Evolutionary conservation across 1,140 invertebrate genomes (phyloP), one percentile per base, ranked within the genome.

Genomic region (Pomacea maculata): DNA sequence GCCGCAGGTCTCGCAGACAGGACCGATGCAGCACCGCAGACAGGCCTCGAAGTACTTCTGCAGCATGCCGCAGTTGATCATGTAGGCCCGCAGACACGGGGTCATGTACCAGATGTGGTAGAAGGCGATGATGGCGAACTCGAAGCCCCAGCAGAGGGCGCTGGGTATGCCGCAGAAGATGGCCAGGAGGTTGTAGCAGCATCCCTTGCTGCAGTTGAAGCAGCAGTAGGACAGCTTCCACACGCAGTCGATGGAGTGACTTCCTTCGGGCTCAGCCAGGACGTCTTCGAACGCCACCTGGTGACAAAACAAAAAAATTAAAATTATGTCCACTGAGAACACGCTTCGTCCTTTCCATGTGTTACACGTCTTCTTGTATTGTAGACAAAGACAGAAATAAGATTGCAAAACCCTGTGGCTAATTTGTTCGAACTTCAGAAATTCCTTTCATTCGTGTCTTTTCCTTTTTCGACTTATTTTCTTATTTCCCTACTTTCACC

Each of bases 101-200:
- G 89, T 87, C 19, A 88, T 64, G 52, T 85, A 61, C 92, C 92
- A 92, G 52, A 92, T 84, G 82, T 90, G 86, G n/a, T 82, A 57
- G 90, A 95, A 95, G 4, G 95, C 94, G 9, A 95, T 90, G 84
- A 94, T 95, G 25, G 95, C 95, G 86, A 95, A 96, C 21, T 93
- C 93, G 77, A 94, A 94, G 3, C 95, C 95, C 64, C 95, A 92
- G 82, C 93, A 92, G 78, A 95, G 92, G 1, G 95, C 95, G 67
- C 94, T 91, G 34, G 95, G 90, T 4, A 95, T 94, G 0, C 94
- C 95, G 12, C 94, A 91, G n/a, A 96, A 80, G 29, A 95, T 92
- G 0, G 94, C 94, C 17, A 95, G 91, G 64, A 95, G 86, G 5
- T 94, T 93, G 92, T 96, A 96, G 87, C 95, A 95, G 86, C 93